Evolutionary conservation across 2,888 invertebrate species (phyloP).

Genomic region (Mamestra brassicae): DNA sequence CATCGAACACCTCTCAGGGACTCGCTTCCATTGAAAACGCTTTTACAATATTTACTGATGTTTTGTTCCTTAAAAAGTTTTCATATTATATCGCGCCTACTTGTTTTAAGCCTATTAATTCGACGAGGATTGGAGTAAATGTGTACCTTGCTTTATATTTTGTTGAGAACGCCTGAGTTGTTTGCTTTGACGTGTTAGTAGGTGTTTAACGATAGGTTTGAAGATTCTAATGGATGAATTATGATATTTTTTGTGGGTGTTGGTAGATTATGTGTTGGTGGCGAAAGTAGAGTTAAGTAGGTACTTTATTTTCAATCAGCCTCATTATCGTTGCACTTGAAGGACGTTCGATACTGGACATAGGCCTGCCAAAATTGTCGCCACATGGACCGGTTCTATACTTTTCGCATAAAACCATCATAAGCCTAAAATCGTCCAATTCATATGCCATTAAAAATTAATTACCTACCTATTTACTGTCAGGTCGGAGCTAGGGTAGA

Average conservation of each 20-base stretch:
- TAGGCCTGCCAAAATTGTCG: not conserved
- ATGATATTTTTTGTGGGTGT: not conserved
- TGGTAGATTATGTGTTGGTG: not conserved
- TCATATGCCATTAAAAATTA: no score
- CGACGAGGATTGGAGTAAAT: constrained; percentile 32
- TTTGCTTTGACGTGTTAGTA: constrained; percentile 30
- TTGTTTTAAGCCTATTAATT: constrained; percentile 52
- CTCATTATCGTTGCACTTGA: not conserved
- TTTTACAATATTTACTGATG: constrained; percentile 50
- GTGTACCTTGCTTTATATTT: constrained; percentile 49
- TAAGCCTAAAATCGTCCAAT: not conserved
- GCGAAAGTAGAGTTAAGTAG: not conserved
- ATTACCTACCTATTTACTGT: no score
- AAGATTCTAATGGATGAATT: constrained; percentile 13
- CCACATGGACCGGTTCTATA: not conserved
- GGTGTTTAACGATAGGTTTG: constrained; percentile 2
- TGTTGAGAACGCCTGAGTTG: constrained; percentile 30
- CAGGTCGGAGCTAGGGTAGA: no score
- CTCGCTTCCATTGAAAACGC: constrained; percentile 32
- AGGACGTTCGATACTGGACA: not conserved
- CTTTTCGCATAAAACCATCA: not conserved
- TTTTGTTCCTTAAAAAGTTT: constrained; percentile 52
- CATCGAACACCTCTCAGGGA: constrained; percentile 29
- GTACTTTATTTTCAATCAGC: no score
- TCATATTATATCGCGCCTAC: constrained; percentile 30